phyloP scores from a whole-genome alignment of 2,888 invertebrate species.

The Melitaea athalia region DNA sequence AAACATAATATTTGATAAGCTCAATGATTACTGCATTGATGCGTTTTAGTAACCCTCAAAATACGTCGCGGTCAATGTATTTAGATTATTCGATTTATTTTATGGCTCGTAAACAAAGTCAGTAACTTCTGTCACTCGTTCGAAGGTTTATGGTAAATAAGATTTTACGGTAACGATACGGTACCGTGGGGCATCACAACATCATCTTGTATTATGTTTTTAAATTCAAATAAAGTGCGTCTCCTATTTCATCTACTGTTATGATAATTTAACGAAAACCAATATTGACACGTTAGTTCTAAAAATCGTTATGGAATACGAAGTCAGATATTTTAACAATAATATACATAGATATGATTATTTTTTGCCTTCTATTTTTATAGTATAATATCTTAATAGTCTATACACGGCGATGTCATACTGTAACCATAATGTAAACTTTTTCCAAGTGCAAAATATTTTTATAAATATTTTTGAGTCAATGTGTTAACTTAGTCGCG shows the following conservation, averaged over 20 bases:
- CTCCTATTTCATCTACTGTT: constrained; percentile 43
- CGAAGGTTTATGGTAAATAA: constrained; percentile 75
- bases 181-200: constrained; percentile 60
- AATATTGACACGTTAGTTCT: constrained; percentile 21
- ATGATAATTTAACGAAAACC: constrained; percentile 29
- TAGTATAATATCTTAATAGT: no score
- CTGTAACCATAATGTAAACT: no score
- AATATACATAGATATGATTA: no score
- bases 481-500: neutral
- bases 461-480: neutral
- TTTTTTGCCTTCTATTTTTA: no score
- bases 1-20: constrained; percentile 21
- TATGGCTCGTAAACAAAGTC: constrained; percentile 76
- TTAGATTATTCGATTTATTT: constrained; percentile 73
- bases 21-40: constrained; percentile 20
- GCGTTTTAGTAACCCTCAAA: constrained; percentile 25
- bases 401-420: no score
- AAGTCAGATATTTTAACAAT: constrained; percentile 3
- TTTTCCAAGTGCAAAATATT: no score
- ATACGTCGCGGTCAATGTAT: constrained; percentile 54
- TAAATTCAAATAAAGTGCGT: constrained; percentile 58
- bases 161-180: constrained; percentile 69
- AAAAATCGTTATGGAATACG: constrained; percentile 21
- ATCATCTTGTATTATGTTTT: constrained; percentile 59
- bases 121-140: constrained; percentile 67